A percentile compares a stretch with the other conserved stretches of the same genome.
Conservation (phyloP, 1,140 invertebrate species). For the Chymomyza costata region DNA sequence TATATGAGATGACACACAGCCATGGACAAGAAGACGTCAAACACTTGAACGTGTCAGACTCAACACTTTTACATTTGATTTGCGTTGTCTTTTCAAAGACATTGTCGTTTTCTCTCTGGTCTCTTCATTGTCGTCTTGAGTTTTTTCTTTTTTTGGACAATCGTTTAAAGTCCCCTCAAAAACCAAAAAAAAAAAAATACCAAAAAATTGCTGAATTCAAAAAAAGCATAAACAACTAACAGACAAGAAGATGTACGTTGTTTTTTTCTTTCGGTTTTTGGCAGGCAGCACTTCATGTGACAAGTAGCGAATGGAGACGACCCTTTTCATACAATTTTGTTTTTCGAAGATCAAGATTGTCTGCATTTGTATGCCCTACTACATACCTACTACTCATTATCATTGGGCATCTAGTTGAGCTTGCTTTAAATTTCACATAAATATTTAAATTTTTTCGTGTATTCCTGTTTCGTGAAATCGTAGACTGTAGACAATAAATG, state of each 20-base stretch:
- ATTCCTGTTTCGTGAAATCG: constrained; percentile 28
- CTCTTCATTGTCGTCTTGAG: no score
- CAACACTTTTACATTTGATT: constrained; percentile 51
- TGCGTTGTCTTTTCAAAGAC: constrained; percentile 34
- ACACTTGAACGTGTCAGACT: constrained; percentile 47
- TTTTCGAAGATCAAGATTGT: constrained; percentile 32
- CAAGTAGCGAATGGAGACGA: neutral
- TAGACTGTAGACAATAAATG: constrained; percentile 45
- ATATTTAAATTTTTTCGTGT: no score
- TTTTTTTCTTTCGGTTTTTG: constrained; percentile 15
- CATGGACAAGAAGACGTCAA: constrained; percentile 21
- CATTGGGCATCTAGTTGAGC: constrained; percentile 31
- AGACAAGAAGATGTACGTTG: neutral
- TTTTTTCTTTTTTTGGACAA: constrained; percentile 31
- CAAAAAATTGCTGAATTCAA: constrained; percentile 35
- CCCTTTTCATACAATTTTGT: constrained; percentile 38
- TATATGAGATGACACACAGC: neutral
- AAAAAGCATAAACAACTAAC: constrained; percentile 31
- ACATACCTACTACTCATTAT: constrained; percentile 30
- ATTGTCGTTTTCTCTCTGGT: constrained; percentile 27
- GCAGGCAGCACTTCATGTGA: constrained; percentile 17
- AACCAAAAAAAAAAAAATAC: constrained; percentile 8
- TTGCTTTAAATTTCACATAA: no score
- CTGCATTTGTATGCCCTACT: no score
- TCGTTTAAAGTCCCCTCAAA: constrained; percentile 26